Evolutionary conservation across 2,113 vertebrate genomes (phyloP).

Genomic region (Felis catus): F.catus_Fca126_mat1.0 CM031414.1:94876501-94877000

Average conservation of each 20-base stretch:
- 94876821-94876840: neutral
- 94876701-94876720: neutral
- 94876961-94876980: neutral
- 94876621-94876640: no score
- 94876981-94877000: conserved; percentile 22
- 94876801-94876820: neutral
- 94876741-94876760: neutral
- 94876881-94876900: neutral
- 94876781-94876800: neutral
- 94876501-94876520: no score
- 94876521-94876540: no score
- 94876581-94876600: no score
- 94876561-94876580: no score
- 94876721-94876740: neutral
- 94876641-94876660: no score
- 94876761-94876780: neutral
- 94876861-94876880: no score
- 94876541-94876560: no score
- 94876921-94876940: neutral
- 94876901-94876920: neutral
- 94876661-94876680: neutral
- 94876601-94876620: no score
- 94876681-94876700: neutral
- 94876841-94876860: neutral
- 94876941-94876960: neutral